These are phyloP conservation scores for Brachionus asplanchnoidis DNA, from an alignment of 1,140 invertebrate species.

Conservation along the genomic window DNA sequence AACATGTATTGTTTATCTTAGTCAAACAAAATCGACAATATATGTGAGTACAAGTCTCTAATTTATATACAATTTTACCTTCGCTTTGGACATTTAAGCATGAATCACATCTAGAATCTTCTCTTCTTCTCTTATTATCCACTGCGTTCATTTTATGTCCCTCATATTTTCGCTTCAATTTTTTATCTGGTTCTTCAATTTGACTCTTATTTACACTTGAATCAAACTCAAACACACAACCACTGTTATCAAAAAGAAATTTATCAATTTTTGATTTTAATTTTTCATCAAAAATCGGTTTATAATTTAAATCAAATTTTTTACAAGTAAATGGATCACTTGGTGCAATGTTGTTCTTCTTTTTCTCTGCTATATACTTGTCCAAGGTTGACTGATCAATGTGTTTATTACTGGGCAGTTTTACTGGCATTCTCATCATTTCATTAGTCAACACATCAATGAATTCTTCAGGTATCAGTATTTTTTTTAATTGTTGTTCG, in stretches of 20 bases:
- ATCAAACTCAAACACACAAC: neutral
- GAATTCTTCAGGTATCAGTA: neutral
- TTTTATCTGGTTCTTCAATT: neutral
- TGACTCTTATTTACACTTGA: neutral
- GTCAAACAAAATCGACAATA: neutral
- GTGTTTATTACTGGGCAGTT: conserved; percentile 4
- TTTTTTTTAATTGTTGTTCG: neutral
- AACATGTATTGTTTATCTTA: neutral
- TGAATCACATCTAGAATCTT: neutral
- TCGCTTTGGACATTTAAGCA: neutral
- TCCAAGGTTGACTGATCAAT: conserved; percentile 23
- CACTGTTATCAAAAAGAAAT: conserved; percentile 31
- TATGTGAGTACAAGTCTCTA: neutral
- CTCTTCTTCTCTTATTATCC: neutral
- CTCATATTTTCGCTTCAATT: neutral
- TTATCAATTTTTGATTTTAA: conserved; percentile 36
- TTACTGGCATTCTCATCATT: conserved; percentile 37
- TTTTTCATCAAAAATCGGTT: conserved; percentile 9
- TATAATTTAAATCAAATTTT: conserved; percentile 1
- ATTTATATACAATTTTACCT: conserved; percentile 9
- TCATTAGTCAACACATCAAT: conserved; percentile 7
- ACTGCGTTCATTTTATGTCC: no score
- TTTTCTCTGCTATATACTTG: conserved; percentile 7
- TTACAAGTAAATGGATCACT: conserved; percentile 33
- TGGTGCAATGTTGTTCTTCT: neutral